Evolutionary conservation across 2,113 vertebrate species (phyloP), one percentile per base, ranked within the genome.

Genomic region (Cyanistes caeruleus): DNA sequence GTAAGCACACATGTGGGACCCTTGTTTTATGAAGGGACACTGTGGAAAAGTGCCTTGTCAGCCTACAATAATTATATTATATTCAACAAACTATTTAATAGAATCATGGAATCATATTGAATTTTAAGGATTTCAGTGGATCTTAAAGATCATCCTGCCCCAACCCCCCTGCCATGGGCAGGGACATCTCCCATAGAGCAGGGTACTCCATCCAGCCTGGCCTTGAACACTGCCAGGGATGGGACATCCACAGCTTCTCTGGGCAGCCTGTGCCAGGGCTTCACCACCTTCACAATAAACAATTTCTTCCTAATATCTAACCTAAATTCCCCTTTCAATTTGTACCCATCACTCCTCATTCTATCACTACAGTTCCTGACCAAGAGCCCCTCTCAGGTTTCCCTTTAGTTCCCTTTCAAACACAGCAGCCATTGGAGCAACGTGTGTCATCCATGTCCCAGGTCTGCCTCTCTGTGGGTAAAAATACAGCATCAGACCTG

Each of bases 51-150:
- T 43, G 27, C 20, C 39, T 77, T 48, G 60, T 89, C 77, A 37
- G 25, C 60, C 19, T 48, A 7, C 16, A 69, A 3, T 43, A 60
- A 78, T 52, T 44, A 3, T 13, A 13, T 55, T 56, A 9, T 14
- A 25, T 31, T 56, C 17, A 37, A 7, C 7, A 58, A 64, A 33
- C 11, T 8, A 10, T 43, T 72, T 43, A 9, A 21, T 3, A 14
- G 30, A 35, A 16, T 17, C 59, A 33, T 33, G n/a, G 44, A 31
- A 43, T 44, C 37, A 11, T 17, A 8, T 5, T 4, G 75, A 43
- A 43, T 64, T 41, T 6, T 49, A 22, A 49, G 43, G 25, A 3
- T 64, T 64, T 8, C 24, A 31, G 3, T 0, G 1, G 27, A n/a
- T 49, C 25, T 30, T 21, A 35, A 64, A 48, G 35, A 56, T 56